Evolutionary conservation across 1,140 invertebrate genomes (phyloP).

Genomic region (Ceratosolen solmsi): DNA sequence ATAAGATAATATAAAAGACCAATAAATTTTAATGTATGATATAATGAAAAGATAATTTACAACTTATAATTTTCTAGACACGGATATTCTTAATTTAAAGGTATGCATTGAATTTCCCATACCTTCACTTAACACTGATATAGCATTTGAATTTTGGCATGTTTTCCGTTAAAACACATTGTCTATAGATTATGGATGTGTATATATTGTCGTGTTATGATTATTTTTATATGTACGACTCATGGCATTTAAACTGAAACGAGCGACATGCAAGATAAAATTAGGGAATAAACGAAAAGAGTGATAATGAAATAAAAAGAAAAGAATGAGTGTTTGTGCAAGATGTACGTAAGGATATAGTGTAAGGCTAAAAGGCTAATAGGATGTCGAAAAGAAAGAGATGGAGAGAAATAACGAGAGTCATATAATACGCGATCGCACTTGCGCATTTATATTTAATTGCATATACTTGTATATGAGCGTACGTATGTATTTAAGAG

Average conservation of each 20-base stretch:
- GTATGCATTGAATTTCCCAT: neutral
- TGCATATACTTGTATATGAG: neutral
- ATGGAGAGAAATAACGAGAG: neutral
- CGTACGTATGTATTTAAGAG: neutral
- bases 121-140: constrained; percentile 1
- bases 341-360: neutral
- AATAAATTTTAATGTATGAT: no score
- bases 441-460: neutral
- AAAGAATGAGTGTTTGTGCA: neutral
- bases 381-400: constrained; percentile 24
- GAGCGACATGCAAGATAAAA: constrained; percentile 6
- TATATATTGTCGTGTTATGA: constrained; percentile 23
- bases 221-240: constrained; percentile 40
- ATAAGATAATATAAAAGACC: no score
- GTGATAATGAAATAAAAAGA: neutral
- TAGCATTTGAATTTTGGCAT: constrained; percentile 30
- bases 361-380: constrained; percentile 6
- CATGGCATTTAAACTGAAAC: constrained; percentile 37
- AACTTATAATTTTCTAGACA: no score
- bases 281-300: constrained; percentile 12
- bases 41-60: no score
- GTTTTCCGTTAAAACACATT: constrained; percentile 22
- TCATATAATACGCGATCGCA: constrained; percentile 17
- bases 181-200: constrained; percentile 8
- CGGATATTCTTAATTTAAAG: neutral